Evolutionary conservation across 2,888 invertebrate species (phyloP).

Genomic region (Drosophila kambysellisi): DNA sequence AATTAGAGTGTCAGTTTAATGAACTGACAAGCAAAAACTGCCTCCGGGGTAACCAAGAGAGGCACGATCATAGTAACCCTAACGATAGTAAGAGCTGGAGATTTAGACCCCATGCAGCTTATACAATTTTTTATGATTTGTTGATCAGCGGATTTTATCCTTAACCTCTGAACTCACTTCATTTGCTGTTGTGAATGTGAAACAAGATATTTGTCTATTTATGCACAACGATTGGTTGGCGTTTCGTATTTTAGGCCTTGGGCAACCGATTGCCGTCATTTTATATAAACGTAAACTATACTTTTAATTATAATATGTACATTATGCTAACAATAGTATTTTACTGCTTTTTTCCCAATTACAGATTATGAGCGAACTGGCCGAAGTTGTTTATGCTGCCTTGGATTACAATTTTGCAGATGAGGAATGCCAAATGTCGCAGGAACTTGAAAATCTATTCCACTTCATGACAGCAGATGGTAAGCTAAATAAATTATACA

Average conservation of each 20-base stretch:
- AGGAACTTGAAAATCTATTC: constrained; percentile 94
- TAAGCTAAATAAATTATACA: constrained; percentile 78
- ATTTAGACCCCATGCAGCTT: constrained; percentile 4
- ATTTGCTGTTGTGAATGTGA: background rate
- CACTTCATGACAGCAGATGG: constrained; percentile 93
- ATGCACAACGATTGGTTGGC: background rate
- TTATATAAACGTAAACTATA: background rate
- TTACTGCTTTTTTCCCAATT: constrained; percentile 79
- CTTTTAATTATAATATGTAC: constrained; percentile 2
- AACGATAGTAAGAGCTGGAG: constrained; percentile 14
- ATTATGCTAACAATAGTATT: background rate
- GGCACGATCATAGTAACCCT: constrained; percentile 19
- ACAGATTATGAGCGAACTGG: constrained; percentile 92
- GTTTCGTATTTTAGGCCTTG: background rate
- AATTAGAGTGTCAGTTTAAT: constrained; percentile 80
- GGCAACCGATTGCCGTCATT: background rate
- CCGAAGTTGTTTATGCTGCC: constrained; percentile 94
- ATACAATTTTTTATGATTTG: constrained; percentile 6
- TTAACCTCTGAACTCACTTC: constrained; percentile 36
- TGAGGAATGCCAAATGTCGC: constrained; percentile 94
- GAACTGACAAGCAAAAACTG: constrained; percentile 64
- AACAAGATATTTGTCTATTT: background rate
- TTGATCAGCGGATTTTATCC: constrained; percentile 36
- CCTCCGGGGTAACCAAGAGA: constrained; percentile 5
- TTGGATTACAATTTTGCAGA: constrained; percentile 94